A percentile compares a stretch with the other conserved stretches of the same genome.
These are phyloP conservation scores for Vespertilio murinus DNA, from an alignment of 2,797 vertebrate species.

Conservation along the genomic window DNA sequence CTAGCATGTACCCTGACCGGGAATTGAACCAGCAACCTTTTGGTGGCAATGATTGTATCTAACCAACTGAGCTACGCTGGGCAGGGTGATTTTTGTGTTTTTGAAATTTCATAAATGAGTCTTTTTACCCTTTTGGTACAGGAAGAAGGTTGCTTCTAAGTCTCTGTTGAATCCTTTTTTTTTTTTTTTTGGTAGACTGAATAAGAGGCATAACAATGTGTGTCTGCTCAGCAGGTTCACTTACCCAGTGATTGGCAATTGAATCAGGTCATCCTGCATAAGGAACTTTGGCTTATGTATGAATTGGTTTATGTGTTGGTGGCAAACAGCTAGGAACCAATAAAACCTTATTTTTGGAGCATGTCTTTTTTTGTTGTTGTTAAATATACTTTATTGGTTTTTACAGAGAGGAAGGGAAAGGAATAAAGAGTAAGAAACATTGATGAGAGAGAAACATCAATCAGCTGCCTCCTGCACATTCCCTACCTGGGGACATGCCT, in stretches of 20 bases:
- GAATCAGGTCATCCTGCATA: not conserved
- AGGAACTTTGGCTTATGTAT: not conserved
- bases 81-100: not conserved
- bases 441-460: no score
- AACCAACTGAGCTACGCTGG: no score
- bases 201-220: not conserved
- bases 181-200: not conserved
- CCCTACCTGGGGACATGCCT: no score
- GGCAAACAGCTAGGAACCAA: not conserved
- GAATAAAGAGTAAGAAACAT: no score
- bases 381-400: no score
- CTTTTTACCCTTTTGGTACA: not conserved
- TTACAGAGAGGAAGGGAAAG: no score
- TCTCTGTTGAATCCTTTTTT: not conserved
- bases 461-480: no score
- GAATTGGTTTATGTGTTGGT: not conserved
- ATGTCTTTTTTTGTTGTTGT: not conserved
- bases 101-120: not conserved
- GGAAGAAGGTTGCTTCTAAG: not conserved
- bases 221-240: not conserved
- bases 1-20: no score
- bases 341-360: not conserved
- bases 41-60: no score
- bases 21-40: no score
- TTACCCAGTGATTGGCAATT: not conserved